A percentile compares a stretch with the other conserved stretches of the same genome.
phyloP scores from a whole-genome alignment of 1,140 invertebrate genomes.

The Pogonomyrmex barbatus region DNA sequence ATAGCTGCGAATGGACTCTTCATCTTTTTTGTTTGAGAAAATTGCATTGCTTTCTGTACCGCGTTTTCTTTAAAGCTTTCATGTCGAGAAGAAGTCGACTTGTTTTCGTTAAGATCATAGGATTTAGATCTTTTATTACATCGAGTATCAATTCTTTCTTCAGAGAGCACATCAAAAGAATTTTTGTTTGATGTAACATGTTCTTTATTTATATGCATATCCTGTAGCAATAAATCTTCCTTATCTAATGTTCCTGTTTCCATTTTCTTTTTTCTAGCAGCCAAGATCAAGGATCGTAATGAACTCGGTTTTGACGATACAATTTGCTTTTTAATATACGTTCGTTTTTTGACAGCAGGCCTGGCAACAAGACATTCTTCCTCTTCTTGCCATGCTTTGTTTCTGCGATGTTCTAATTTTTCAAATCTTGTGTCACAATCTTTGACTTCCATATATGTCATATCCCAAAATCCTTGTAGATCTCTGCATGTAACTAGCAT shows the following conservation, averaged over 20 bases:
- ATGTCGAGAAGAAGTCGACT: background rate
- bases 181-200: background rate
- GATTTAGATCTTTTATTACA: conserved; percentile 26
- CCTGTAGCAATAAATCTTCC: background rate
- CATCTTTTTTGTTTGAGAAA: conserved; percentile 47
- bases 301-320: conserved; percentile 68
- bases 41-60: conserved; percentile 62
- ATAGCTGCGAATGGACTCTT: conserved; percentile 78
- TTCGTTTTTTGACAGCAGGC: conserved; percentile 82
- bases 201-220: background rate
- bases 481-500: conserved; percentile 88
- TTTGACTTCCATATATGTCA: conserved; percentile 89
- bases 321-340: conserved; percentile 65
- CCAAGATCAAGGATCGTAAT: conserved; percentile 78
- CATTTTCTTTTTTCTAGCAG: conserved; percentile 76
- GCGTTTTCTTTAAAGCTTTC: conserved; percentile 18
- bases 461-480: conserved; percentile 93
- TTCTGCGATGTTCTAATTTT: conserved; percentile 84
- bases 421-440: conserved; percentile 87
- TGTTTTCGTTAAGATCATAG: background rate
- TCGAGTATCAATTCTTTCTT: background rate
- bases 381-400: conserved; percentile 86
- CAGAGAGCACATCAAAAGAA: background rate
- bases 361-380: conserved; percentile 82
- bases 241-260: background rate